Base-by-base conservation (phyloP, 2,113 vertebrate genomes). In the Amia ocellicauda region DNA sequence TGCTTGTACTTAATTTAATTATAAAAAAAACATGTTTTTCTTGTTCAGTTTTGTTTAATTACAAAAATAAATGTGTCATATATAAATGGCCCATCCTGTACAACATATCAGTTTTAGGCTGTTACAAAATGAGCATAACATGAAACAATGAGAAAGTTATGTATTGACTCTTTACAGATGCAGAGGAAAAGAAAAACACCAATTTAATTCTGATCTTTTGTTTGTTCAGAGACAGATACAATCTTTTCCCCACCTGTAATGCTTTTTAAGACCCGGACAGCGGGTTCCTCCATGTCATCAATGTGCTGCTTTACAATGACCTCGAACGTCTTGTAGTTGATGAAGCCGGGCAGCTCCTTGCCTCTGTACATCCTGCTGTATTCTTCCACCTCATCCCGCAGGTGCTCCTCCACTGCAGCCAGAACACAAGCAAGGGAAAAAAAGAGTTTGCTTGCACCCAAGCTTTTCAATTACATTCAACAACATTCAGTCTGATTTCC, bases 281-380 rank as follows among this genome's bases (percentile, higher is more conserved):
- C 84, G 0, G 89, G 90, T 10, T 78, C 68, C 54, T 89, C 83
- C 55, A 90, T 63, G 0, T 22, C 9, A 2, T 11, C 0, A 16
- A 89, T 63, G 5, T 89, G 79, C 2, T 78, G 27, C 51, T 61
- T 86, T 19, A 88, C 11, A 2, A 90, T 78, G 1, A 56, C 70
- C 60, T 91, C 90, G 62, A 91, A 90, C 0, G 77, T 84, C 43
- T 22, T 83, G 43, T 83, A 88, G 55, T 71, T 90, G 62, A 68
- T 63, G 63, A 91, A 91, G 1, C 85, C 87, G 1, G 81, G 80
- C 50, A 90, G 80, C 65, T 90, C 88, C 54, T 79, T 59, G 1
- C 89, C 89, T 5, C 84, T 83, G 20, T 74, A 79, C 19, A 14
- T 72, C 1, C 60, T 66, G 66, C 85, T 77, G 0, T 80, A 88